phyloP scores from a whole-genome alignment of 2,888 invertebrate genomes.

The Dolomedes plantarius region DNA sequence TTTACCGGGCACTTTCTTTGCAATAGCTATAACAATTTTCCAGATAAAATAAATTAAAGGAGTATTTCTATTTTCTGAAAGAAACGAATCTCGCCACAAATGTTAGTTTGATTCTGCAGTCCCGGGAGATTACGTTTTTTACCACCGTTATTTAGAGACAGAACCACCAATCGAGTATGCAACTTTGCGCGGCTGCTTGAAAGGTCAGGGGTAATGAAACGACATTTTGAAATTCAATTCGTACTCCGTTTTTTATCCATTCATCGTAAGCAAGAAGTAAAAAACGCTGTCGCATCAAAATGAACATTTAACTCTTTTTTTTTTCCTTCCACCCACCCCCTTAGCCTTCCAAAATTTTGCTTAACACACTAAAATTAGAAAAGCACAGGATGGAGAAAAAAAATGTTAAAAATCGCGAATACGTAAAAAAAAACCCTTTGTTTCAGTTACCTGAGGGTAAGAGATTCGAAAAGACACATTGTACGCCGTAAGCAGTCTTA shows the following conservation, averaged over 20 bases:
- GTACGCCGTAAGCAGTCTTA: constrained; percentile 12
- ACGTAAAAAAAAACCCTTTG: constrained; percentile 3
- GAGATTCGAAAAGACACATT: constrained; percentile 5
- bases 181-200: too few relatives aligned
- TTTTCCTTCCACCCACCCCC: background rate
- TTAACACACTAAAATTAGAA: constrained; percentile 11
- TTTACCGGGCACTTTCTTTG: too few relatives aligned
- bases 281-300: background rate
- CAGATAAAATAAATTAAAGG: too few relatives aligned
- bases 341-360: background rate
- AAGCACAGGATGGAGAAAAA: background rate
- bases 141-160: too few relatives aligned
- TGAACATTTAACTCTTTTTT: background rate
- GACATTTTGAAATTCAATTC: background rate
- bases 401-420: background rate
- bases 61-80: too few relatives aligned
- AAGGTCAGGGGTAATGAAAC: background rate
- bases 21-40: too few relatives aligned
- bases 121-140: too few relatives aligned
- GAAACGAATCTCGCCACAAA: too few relatives aligned
- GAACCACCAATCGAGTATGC: too few relatives aligned
- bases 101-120: too few relatives aligned
- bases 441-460: constrained; percentile 3
- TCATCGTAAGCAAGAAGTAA: background rate
- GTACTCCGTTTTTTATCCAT: background rate